Percentiles rank a stretch among this genome's conserved stretches.
Conservation (phyloP, 2,888 invertebrate species). For the Torymus tubicola region DNA sequence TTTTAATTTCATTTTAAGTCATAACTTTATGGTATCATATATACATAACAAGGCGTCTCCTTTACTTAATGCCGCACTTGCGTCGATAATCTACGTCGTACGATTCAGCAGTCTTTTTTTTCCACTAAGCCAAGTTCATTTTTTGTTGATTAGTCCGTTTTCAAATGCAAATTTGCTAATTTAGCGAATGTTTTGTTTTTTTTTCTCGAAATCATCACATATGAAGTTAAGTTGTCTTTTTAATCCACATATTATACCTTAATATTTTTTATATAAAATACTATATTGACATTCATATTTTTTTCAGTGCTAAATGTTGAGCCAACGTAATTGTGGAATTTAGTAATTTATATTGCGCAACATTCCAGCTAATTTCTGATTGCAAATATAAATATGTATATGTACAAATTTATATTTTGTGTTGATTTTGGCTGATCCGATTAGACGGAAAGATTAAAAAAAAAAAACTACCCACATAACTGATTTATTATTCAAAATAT, state of each 20-base stretch:
- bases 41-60: conserved; percentile 7
- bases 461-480: too few relatives aligned
- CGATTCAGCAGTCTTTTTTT: too few relatives aligned
- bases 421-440: too few relatives aligned
- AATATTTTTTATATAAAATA: conserved; percentile 3
- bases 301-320: too few relatives aligned
- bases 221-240: conserved; percentile 12
- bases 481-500: too few relatives aligned
- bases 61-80: conserved; percentile 10
- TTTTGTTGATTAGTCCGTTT: conserved; percentile 8
- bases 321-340: too few relatives aligned
- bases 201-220: conserved; percentile 33
- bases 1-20: conserved; percentile 35
- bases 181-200: neutral
- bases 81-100: neutral
- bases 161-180: neutral
- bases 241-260: conserved; percentile 27
- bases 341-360: too few relatives aligned
- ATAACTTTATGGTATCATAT: conserved; percentile 26
- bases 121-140: neutral
- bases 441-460: too few relatives aligned
- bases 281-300: too few relatives aligned
- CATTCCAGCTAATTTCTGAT: too few relatives aligned
- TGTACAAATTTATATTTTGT: too few relatives aligned
- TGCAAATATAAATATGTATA: too few relatives aligned